Base-by-base conservation (phyloP, 2,888 invertebrate species). In the Rhynchonema sp. region DNA sequence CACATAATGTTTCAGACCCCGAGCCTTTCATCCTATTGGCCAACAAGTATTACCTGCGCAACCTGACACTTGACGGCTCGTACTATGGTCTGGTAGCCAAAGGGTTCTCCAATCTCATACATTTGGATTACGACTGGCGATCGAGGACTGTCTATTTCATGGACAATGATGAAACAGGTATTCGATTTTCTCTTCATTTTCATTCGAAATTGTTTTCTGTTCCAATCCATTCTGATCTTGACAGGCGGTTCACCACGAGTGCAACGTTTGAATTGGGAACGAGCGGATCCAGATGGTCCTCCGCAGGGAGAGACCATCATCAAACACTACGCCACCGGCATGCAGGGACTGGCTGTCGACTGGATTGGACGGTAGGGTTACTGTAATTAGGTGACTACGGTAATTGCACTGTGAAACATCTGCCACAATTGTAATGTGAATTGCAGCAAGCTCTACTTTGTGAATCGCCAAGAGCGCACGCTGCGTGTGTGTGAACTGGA, bases 311-410 rank as follows among this genome's bases (percentile, higher is more conserved):
- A 90, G 75, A 82, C 87, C 0, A 83, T 92, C 0, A 84, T 94
- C 55, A 38, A 87, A 55, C 91, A 92, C 70, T 90, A 92, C 71
- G 89, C 89, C 0, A 87, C 90, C 68, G 92, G 92, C 1, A 79
- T 98, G n/a, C 96, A 98, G 79, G 96, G 96, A 17, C 84, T 98
- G 56, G 86, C 92, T 0, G 81, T 98, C 13, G 98, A 98, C 75
- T 96, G 96, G 96, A 82, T 94, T 52, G 91, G 85, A 1, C 67
- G 70, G 70, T 68, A 62, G 55, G 49, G 26, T n/a, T n/a, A n/a
- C n/a, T n/a, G n/a, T n/a, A n/a, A n/a, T n/a, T n/a, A n/a, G n/a
- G n/a, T n/a, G n/a, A n/a, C n/a, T n/a, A n/a, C n/a, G n/a, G n/a
- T n/a, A n/a, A n/a, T n/a, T n/a, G n/a, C 6, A 25, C 25, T 52